Percentiles rank a stretch among this genome's conserved stretches.
Conservation (phyloP, 35 echinoderm and acorn worm genomes). For the Acanthaster planci region DNA sequence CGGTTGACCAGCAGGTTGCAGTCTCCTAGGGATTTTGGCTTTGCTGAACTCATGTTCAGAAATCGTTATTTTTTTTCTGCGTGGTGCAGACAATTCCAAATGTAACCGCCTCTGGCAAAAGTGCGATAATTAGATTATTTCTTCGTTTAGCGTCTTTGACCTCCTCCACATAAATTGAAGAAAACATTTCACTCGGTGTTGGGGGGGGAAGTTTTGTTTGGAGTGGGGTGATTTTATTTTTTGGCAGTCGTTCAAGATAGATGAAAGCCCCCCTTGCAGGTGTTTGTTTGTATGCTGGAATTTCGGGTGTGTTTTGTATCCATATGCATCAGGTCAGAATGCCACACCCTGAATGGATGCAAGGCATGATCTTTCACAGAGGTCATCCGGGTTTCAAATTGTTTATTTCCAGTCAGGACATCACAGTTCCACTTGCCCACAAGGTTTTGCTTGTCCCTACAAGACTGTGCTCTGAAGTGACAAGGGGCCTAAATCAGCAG, state of each 20-base stretch:
- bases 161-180: not conserved
- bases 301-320: too few relatives aligned
- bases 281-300: too few relatives aligned
- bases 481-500: too few relatives aligned
- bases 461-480: too few relatives aligned
- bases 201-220: not conserved
- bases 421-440: too few relatives aligned
- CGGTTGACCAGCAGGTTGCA: not conserved
- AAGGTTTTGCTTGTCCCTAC: too few relatives aligned
- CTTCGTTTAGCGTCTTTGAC: not conserved
- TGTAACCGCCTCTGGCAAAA: not conserved
- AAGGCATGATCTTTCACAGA: too few relatives aligned
- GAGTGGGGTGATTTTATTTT: not conserved
- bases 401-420: too few relatives aligned
- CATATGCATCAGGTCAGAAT: too few relatives aligned
- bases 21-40: not conserved
- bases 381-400: too few relatives aligned
- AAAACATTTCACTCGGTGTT: not conserved
- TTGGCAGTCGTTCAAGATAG: not conserved
- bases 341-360: too few relatives aligned
- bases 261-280: too few relatives aligned
- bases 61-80: not conserved
- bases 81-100: not conserved
- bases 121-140: slow-evolving; percentile 4
- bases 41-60: not conserved